phyloP scores from a whole-genome alignment of 92 coral and sea anemone species.

The Hydrozoanthus gracilis region DNA sequence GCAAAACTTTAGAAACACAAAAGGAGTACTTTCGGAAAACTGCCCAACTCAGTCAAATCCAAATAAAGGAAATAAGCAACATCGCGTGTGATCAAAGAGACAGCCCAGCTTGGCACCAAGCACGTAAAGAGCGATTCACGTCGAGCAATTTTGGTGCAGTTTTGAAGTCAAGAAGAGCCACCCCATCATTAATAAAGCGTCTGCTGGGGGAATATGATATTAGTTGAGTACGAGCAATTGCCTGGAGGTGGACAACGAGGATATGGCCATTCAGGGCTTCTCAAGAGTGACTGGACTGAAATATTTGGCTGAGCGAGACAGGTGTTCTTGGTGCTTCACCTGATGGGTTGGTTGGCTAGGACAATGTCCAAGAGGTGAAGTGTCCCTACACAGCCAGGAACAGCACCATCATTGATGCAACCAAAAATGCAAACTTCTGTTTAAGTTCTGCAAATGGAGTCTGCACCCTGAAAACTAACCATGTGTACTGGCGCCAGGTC shows the following conservation, averaged over 20 bases:
- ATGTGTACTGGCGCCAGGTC: conserved; percentile 69
- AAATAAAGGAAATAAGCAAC: neutral
- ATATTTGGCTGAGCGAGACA: conserved; percentile 58
- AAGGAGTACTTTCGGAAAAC: neutral
- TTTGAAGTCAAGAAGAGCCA: neutral
- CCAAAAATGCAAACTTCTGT: conserved; percentile 37
- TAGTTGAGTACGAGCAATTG: conserved; percentile 1
- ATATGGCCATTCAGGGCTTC: conserved; percentile 55
- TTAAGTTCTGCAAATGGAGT: conserved; percentile 46
- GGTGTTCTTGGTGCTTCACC: conserved; percentile 67
- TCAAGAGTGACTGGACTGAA: conserved; percentile 10
- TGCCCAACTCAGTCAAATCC: neutral
- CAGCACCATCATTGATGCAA: conserved; percentile 51
- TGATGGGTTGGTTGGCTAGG: conserved; percentile 58
- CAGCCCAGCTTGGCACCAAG: conserved; percentile 25
- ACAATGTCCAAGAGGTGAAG: conserved; percentile 54
- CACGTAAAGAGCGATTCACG: conserved; percentile 23
- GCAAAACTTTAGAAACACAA: conserved; percentile 14
- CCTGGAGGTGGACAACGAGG: conserved; percentile 50
- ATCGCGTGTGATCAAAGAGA: conserved; percentile 7
- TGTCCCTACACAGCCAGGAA: conserved; percentile 56
- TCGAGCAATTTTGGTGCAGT: conserved; percentile 25
- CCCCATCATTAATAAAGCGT: conserved; percentile 14
- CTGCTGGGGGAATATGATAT: conserved; percentile 12
- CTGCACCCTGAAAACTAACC: conserved; percentile 32